A percentile compares a stretch with the other conserved stretches of the same genome.
Conservation (phyloP, 2,888 invertebrate species). For the Eudasyphora cyanicolor region DNA sequence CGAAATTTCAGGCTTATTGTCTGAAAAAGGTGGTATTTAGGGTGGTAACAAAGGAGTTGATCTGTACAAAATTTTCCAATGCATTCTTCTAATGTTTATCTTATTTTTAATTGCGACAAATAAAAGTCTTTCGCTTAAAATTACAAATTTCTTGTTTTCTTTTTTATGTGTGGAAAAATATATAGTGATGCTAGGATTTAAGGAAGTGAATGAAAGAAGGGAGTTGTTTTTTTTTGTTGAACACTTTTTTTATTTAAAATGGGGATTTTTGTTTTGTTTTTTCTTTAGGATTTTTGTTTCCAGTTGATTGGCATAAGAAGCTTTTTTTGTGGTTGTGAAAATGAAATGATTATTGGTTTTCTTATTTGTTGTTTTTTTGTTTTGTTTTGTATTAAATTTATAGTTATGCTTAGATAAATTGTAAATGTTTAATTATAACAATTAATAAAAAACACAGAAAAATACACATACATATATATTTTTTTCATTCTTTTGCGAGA, state of each 20-base stretch:
- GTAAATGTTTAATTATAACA: slow-evolving; percentile 62
- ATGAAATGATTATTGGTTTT: slow-evolving; percentile 25
- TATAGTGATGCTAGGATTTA: background rate
- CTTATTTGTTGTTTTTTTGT: slow-evolving; percentile 21
- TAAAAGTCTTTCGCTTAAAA: too few relatives aligned
- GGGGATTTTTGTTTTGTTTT: slow-evolving; percentile 42
- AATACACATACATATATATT: slow-evolving; percentile 43
- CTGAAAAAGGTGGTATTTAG: too few relatives aligned
- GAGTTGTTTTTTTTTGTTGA: slow-evolving; percentile 50
- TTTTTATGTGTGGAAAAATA: background rate
- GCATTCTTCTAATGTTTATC: too few relatives aligned
- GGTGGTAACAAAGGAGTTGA: too few relatives aligned
- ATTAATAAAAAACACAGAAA: slow-evolving; percentile 59
- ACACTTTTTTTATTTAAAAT: slow-evolving; percentile 60
- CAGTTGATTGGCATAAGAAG: slow-evolving; percentile 50
- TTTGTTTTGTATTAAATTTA: slow-evolving; percentile 36
- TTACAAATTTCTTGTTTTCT: too few relatives aligned
- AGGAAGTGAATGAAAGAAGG: background rate
- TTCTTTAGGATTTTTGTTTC: slow-evolving; percentile 55
- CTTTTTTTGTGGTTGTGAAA: slow-evolving; percentile 37
- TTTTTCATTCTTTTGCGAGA: slow-evolving; percentile 29
- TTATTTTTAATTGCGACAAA: too few relatives aligned
- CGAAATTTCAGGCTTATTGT: too few relatives aligned
- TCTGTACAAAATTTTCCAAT: too few relatives aligned
- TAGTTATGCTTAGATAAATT: slow-evolving; percentile 43